Conservation (phyloP, 2,113 vertebrate species). For the Pandion haliaetus region DNA sequence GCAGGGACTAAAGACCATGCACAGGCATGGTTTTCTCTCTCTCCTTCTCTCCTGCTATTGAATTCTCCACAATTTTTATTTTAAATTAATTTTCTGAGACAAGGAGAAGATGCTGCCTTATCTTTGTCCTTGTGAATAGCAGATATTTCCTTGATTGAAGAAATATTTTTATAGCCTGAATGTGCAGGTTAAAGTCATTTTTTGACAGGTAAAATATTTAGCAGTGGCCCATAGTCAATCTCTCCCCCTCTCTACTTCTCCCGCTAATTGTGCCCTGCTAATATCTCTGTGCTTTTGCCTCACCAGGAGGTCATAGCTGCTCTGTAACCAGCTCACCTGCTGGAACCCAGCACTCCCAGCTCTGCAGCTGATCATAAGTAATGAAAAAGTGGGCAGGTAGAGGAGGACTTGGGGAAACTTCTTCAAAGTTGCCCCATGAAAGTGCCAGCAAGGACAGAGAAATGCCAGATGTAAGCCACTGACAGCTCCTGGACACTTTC, state of each 20-base stretch:
- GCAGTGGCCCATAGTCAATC: not conserved
- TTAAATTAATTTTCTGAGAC: slow-evolving; percentile 54
- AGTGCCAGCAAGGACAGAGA: not conserved
- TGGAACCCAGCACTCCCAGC: not conserved
- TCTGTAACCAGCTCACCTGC: not conserved
- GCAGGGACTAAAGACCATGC: not conserved
- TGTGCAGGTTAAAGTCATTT: slow-evolving; percentile 1
- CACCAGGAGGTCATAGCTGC: not conserved
- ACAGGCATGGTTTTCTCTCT: not conserved
- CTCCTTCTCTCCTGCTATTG: not conserved
- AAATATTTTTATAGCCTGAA: slow-evolving; percentile 51
- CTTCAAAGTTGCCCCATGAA: not conserved
- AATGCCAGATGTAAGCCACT: not conserved
- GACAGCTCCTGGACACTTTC: not conserved
- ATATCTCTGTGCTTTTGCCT: not conserved
- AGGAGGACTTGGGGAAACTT: not conserved
- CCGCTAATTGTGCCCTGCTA: not conserved
- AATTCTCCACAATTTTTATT: not conserved
- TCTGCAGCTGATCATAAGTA: not conserved
- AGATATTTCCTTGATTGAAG: slow-evolving; percentile 30
- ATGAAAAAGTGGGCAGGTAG: not conserved
- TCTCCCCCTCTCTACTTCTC: not conserved
- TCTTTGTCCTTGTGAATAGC: slow-evolving; percentile 45
- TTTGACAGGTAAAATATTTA: slow-evolving; percentile 15
- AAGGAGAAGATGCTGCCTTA: slow-evolving; percentile 8